These are phyloP conservation scores for Muscicapa comitata DNA, from an alignment of 2,797 vertebrate genomes.

Conservation along the genomic window DNA sequence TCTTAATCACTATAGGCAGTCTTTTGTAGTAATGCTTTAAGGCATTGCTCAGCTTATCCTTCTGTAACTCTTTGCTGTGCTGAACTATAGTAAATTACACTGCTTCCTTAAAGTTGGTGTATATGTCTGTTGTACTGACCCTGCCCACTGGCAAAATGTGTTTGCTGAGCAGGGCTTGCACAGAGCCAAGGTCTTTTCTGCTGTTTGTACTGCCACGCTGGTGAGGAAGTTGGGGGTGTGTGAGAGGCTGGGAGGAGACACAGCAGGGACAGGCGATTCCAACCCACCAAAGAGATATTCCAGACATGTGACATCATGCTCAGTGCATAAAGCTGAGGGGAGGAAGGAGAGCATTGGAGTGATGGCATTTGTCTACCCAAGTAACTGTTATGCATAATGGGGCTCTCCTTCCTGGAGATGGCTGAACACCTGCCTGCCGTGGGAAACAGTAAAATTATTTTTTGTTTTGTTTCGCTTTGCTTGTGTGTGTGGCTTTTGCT, in stretches of 20 bases:
- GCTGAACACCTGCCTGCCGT: not conserved
- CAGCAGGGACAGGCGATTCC: not conserved
- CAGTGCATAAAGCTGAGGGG: not conserved
- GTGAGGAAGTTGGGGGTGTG: rapidly evolving
- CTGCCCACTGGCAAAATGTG: not conserved
- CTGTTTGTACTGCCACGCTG: rapidly evolving
- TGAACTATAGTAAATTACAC: not conserved
- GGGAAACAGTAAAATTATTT: not conserved
- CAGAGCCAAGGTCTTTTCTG: not conserved
- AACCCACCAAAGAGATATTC: not conserved
- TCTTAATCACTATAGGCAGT: not conserved
- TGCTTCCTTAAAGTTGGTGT: not conserved
- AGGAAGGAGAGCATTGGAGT: not conserved
- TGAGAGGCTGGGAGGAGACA: not conserved
- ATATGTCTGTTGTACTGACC: no score
- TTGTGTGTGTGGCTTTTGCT: not conserved
- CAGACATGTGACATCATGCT: not conserved
- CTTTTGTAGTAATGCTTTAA: not conserved
- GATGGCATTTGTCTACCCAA: rapidly evolving
- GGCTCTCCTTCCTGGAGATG: not conserved
- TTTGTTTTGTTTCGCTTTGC: not conserved
- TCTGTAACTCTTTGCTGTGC: not conserved
- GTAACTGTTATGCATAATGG: rapidly evolving
- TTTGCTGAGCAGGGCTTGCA: not conserved
- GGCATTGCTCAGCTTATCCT: not conserved